Percentiles rank a stretch among this genome's conserved stretches.
Conservation (phyloP, 2,888 invertebrate genomes). For the Pseudeuparius sepicola region DNA sequence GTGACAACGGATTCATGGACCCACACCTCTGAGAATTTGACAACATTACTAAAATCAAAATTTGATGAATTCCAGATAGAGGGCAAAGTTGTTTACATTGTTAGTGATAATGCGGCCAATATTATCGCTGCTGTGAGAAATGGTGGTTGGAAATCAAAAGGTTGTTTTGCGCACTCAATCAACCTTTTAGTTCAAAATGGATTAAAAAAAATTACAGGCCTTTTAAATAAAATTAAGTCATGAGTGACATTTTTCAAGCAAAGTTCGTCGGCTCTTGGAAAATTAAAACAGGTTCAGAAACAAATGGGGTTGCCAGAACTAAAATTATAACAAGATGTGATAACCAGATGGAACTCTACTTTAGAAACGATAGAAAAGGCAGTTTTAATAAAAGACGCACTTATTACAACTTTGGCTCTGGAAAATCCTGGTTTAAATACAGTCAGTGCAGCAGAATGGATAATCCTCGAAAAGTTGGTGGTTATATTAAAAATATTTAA, state of each 20-base stretch:
- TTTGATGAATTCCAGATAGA: slow-evolving; percentile 23
- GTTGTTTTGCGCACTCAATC: slow-evolving; percentile 26
- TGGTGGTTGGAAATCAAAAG: slow-evolving; percentile 21
- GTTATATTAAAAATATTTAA: slow-evolving; percentile 1
- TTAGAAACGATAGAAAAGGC: slow-evolving; percentile 5
- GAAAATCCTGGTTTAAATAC: slow-evolving; percentile 5
- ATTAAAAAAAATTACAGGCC: slow-evolving; percentile 16
- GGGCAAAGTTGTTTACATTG: slow-evolving; percentile 14
- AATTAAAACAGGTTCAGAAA: slow-evolving; percentile 9
- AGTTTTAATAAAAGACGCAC: slow-evolving; percentile 5
- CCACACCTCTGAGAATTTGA: slow-evolving; percentile 23
- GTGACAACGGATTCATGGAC: slow-evolving; percentile 30
- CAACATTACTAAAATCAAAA: slow-evolving; percentile 13
- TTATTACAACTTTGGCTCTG: slow-evolving; percentile 3
- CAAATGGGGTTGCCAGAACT: slow-evolving; percentile 9
- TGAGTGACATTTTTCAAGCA: slow-evolving; percentile 14
- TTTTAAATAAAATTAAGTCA: slow-evolving; percentile 18
- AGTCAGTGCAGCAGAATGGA: neutral
- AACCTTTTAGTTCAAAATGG: slow-evolving; percentile 25
- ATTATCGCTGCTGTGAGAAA: slow-evolving; percentile 21
- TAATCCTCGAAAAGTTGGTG: slow-evolving; percentile 2
- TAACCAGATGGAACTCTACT: slow-evolving; percentile 8
- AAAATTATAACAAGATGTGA: slow-evolving; percentile 7
- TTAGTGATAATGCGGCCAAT: slow-evolving; percentile 27
- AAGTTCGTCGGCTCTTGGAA: slow-evolving; percentile 9